phyloP scores from a whole-genome alignment of 2,888 invertebrate species.

The Caenorhabditis sp. region DNA sequence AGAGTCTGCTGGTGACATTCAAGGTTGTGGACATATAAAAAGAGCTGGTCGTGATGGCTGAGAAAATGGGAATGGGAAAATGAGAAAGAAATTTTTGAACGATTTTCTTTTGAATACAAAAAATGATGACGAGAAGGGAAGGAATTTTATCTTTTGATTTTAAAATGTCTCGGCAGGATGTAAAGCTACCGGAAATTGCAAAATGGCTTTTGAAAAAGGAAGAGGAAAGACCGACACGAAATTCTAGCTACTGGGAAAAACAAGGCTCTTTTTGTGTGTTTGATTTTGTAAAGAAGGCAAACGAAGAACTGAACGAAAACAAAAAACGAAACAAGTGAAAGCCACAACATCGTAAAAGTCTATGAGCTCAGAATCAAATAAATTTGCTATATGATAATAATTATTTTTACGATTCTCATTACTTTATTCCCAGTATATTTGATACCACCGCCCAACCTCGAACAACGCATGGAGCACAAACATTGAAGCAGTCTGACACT shows the following conservation, averaged over 20 bases:
- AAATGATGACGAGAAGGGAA: background rate
- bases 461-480: background rate
- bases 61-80: background rate
- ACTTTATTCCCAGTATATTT: background rate
- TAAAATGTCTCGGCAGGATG: slow-evolving; percentile 5
- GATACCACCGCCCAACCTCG: no score
- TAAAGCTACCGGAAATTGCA: background rate
- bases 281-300: background rate
- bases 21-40: background rate
- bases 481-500: background rate
- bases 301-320: background rate
- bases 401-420: background rate
- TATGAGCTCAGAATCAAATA: no score
- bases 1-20: slow-evolving; percentile 27
- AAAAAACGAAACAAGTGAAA: slow-evolving; percentile 11
- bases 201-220: background rate
- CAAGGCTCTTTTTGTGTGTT: background rate
- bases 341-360: no score
- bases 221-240: background rate
- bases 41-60: background rate
- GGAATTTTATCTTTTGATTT: slow-evolving; percentile 1
- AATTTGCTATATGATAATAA: no score
- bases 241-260: background rate
- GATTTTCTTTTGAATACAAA: background rate
- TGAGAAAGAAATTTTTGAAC: background rate